A percentile compares a stretch with the other conserved stretches of the same genome.
Conservation (phyloP, 92 coral and sea anemone species). For the Isaurus tuberculatus region DNA sequence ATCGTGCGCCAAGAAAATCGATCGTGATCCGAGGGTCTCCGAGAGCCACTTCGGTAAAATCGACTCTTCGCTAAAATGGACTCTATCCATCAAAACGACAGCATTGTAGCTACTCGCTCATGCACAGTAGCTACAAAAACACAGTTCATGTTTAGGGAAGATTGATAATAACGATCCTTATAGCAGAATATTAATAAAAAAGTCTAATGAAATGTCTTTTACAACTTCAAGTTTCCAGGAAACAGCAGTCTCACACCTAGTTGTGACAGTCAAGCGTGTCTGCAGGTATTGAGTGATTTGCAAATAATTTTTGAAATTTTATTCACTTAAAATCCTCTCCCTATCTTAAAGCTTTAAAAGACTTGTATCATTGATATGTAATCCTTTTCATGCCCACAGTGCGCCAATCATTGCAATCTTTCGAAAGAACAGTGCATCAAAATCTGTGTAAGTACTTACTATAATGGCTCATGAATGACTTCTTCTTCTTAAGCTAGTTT, state of each 20-base stretch:
- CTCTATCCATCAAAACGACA: too few relatives aligned
- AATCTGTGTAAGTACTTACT: slow-evolving; percentile 21
- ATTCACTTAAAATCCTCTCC: not conserved
- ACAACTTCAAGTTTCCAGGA: not conserved
- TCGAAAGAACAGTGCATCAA: slow-evolving; percentile 19
- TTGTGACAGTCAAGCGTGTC: not conserved
- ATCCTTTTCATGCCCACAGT: not conserved
- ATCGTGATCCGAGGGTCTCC: too few relatives aligned
- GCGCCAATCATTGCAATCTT: not conserved
- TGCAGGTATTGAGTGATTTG: not conserved
- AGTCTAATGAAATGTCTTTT: not conserved
- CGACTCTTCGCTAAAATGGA: too few relatives aligned
- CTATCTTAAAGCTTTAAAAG: not conserved
- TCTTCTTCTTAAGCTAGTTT: too few relatives aligned
- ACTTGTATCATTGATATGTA: not conserved
- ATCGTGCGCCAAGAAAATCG: too few relatives aligned
- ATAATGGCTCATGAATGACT: not conserved
- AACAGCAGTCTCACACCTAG: not conserved
- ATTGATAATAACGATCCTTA: too few relatives aligned
- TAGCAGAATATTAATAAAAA: too few relatives aligned
- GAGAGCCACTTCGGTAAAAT: too few relatives aligned
- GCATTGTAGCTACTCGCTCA: too few relatives aligned
- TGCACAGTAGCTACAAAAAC: too few relatives aligned
- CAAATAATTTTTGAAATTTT: not conserved
- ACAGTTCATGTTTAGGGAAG: too few relatives aligned